Percentiles rank a stretch among this genome's conserved stretches.
phyloP scores from a whole-genome alignment of 2,888 invertebrate species.

The Tipula confusa region DNA sequence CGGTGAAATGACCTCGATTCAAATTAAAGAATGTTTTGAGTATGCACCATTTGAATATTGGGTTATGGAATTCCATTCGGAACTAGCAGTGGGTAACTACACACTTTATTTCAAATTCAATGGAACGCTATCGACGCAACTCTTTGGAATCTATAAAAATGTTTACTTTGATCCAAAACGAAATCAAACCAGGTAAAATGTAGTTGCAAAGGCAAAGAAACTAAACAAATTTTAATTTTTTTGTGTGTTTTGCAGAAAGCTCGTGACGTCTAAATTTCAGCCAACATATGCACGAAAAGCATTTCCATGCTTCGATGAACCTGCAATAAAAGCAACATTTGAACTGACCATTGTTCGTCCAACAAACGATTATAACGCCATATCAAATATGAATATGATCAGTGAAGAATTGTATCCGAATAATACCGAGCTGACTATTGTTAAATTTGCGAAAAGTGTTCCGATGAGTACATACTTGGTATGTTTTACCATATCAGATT shows the following conservation, averaged over 20 bases:
- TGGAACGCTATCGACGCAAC: constrained; percentile 64
- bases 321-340: constrained; percentile 82
- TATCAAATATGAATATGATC: constrained; percentile 81
- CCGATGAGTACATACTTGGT: constrained; percentile 93
- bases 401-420: constrained; percentile 44
- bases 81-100: constrained; percentile 49
- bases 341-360: constrained; percentile 73
- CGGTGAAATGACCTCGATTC: constrained; percentile 37
- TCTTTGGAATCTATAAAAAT: constrained; percentile 55
- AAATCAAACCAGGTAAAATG: constrained; percentile 30
- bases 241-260: constrained; percentile 57
- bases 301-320: constrained; percentile 95
- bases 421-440: constrained; percentile 56
- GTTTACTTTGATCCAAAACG: neutral
- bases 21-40: constrained; percentile 42
- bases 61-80: constrained; percentile 46
- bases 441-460: constrained; percentile 73
- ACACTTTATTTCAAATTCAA: constrained; percentile 59
- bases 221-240: constrained; percentile 29
- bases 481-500: constrained; percentile 90
- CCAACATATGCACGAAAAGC: constrained; percentile 90
- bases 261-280: constrained; percentile 91
- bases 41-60: constrained; percentile 46
- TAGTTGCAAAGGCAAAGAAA: neutral
- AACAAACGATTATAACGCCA: constrained; percentile 61